A percentile compares a stretch with the other conserved stretches of the same genome.
These are phyloP conservation scores for Palloptera scutellata DNA, from an alignment of 2,888 invertebrate genomes.

Conservation along the genomic window DNA sequence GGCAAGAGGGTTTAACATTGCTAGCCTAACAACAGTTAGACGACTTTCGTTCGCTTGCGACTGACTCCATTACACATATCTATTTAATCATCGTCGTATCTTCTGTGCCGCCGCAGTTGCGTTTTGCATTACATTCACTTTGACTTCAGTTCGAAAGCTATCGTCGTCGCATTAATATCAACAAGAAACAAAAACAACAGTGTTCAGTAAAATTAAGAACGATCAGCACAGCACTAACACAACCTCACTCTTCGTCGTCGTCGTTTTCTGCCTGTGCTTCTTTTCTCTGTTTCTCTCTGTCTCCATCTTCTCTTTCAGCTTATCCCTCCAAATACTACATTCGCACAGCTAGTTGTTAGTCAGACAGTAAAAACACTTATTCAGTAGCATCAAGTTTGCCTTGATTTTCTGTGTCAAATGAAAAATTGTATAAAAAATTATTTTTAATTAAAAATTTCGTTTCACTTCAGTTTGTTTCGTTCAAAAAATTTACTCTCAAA, in stretches of 20 bases:
- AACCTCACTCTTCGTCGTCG: not conserved
- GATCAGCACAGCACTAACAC: not conserved
- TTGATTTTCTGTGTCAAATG: conserved; percentile 39
- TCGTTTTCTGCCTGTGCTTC: not conserved
- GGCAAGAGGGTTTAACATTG: no score
- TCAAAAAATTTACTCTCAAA: conserved; percentile 41
- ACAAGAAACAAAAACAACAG: not conserved
- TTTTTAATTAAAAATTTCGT: conserved; percentile 39
- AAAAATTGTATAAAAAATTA: conserved; percentile 32
- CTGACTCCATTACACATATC: no score
- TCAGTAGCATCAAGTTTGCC: conserved; percentile 38
- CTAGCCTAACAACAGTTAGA: no score
- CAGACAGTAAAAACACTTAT: conserved; percentile 14
- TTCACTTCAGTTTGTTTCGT: conserved; percentile 42
- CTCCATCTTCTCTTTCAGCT: conserved; percentile 3
- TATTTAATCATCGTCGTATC: no score
- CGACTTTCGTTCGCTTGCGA: no score
- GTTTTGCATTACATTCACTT: no score
- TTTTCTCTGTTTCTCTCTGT: not conserved
- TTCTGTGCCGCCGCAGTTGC: no score
- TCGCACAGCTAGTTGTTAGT: conserved; percentile 13
- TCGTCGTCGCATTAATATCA: no score
- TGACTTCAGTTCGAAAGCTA: no score
- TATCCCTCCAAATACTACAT: not conserved
- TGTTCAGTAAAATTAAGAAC: not conserved